A percentile compares a stretch with the other conserved stretches of the same genome.
Evolutionary conservation across 1,140 invertebrate species (phyloP).

Genomic region (Nasonia longicornis): DNA sequence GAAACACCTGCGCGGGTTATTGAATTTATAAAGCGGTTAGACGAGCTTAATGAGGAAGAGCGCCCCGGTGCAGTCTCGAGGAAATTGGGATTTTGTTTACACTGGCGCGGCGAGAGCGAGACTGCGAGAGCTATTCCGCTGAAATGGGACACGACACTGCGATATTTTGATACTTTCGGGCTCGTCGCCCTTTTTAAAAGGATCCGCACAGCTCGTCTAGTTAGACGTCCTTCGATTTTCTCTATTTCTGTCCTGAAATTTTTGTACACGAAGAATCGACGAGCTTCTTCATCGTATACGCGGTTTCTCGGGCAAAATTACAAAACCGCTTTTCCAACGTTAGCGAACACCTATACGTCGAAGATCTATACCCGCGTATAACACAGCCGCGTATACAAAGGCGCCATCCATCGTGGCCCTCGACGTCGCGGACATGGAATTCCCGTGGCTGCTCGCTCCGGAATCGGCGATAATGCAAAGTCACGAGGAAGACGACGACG

Average conservation of each 20-base stretch:
- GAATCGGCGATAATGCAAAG: constrained; percentile 42
- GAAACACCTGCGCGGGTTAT: constrained; percentile 24
- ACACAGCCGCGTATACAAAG: not conserved
- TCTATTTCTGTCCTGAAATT: too few species aligned
- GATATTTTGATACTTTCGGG: constrained; percentile 21
- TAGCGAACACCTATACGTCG: constrained; percentile 6
- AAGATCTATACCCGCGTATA: too few species aligned
- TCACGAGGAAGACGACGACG: constrained; percentile 31
- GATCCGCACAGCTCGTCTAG: not conserved
- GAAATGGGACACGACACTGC: not conserved
- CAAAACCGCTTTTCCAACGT: constrained; percentile 1
- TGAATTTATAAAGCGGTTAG: constrained; percentile 10
- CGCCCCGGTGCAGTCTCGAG: not conserved
- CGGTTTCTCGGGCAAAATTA: not conserved
- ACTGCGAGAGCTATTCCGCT: not conserved
- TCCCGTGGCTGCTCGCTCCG: constrained; percentile 44
- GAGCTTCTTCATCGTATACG: not conserved
- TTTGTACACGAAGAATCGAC: too few species aligned
- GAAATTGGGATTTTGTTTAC: constrained; percentile 29
- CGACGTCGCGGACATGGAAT: constrained; percentile 36
- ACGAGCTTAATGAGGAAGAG: constrained; percentile 23
- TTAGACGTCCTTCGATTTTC: too few species aligned
- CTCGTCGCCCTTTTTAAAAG: not conserved
- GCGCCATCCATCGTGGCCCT: constrained; percentile 33
- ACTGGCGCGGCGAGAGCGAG: not conserved